A percentile compares a stretch with the other conserved stretches of the same genome.
Evolutionary conservation across 1,140 invertebrate genomes (phyloP).

Genomic region (Hesperophylax magnus): DNA sequence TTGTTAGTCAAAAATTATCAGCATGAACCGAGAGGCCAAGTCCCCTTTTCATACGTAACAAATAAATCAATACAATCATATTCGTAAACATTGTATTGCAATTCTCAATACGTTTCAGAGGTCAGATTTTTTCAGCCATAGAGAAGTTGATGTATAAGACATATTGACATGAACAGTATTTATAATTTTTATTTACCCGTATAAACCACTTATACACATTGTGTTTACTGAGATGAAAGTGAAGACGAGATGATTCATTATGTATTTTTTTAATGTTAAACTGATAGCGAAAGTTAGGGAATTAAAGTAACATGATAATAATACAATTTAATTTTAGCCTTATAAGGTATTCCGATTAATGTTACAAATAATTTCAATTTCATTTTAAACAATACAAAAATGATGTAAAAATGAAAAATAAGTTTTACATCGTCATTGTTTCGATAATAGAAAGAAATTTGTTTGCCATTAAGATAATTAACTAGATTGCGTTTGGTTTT

Average conservation of each 20-base stretch:
- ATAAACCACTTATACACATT: neutral
- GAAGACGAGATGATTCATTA: neutral
- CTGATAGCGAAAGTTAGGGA: neutral
- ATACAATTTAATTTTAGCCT: too few species aligned
- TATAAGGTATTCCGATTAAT: too few species aligned
- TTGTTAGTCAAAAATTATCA: neutral
- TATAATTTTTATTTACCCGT: neutral
- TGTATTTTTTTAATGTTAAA: neutral
- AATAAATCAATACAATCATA: neutral
- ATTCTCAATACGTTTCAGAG: too few species aligned
- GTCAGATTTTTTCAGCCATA: neutral
- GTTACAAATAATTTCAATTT: neutral
- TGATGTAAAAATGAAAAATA: too few species aligned
- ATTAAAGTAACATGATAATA: neutral
- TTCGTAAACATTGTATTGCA: neutral
- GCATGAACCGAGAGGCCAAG: neutral
- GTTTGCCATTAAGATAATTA: too few species aligned
- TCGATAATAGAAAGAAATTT: neutral
- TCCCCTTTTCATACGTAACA: neutral
- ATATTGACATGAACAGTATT: neutral
- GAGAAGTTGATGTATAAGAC: neutral
- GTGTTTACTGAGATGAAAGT: neutral
- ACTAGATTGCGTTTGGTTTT: too few species aligned
- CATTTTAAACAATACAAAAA: neutral
- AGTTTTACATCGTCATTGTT: neutral